Conservation (phyloP, 2,797 vertebrate genomes). For the Trichosurus vulpecula region DNA sequence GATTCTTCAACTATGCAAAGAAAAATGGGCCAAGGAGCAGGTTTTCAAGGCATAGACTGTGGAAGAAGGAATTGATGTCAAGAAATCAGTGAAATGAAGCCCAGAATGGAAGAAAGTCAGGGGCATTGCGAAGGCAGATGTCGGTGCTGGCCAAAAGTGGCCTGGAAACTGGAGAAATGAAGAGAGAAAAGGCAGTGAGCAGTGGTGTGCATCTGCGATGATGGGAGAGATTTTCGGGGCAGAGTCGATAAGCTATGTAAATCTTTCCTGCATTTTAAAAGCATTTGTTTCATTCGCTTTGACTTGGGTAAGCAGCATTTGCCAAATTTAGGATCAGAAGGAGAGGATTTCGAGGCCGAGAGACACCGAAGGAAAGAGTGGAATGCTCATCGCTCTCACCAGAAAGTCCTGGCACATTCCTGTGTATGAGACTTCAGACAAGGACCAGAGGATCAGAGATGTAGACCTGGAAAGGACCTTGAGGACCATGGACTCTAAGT, state of each 20-base stretch:
- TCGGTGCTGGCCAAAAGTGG: not conserved
- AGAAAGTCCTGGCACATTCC: not conserved
- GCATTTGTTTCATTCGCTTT: not conserved
- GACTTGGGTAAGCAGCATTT: not conserved
- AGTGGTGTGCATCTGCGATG: fast-evolving
- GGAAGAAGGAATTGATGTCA: not conserved
- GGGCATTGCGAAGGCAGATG: not conserved
- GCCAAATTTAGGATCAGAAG: not conserved
- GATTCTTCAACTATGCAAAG: not conserved
- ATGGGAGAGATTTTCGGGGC: not conserved
- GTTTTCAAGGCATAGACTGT: not conserved
- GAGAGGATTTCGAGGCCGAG: not conserved
- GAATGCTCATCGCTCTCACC: not conserved
- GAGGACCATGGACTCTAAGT: not conserved
- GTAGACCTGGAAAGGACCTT: not conserved
- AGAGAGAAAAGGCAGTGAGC: not conserved
- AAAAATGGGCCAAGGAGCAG: not conserved
- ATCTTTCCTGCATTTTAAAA: not conserved
- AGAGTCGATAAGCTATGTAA: not conserved
- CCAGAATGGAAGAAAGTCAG: not conserved
- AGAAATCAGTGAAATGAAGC: not conserved
- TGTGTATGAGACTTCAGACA: not conserved
- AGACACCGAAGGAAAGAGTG: not conserved
- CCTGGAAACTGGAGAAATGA: not conserved
- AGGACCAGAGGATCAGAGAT: not conserved